Evolutionary conservation across 2,797 vertebrate species (phyloP).

Genomic region (Thaleichthys pacificus): DNA sequence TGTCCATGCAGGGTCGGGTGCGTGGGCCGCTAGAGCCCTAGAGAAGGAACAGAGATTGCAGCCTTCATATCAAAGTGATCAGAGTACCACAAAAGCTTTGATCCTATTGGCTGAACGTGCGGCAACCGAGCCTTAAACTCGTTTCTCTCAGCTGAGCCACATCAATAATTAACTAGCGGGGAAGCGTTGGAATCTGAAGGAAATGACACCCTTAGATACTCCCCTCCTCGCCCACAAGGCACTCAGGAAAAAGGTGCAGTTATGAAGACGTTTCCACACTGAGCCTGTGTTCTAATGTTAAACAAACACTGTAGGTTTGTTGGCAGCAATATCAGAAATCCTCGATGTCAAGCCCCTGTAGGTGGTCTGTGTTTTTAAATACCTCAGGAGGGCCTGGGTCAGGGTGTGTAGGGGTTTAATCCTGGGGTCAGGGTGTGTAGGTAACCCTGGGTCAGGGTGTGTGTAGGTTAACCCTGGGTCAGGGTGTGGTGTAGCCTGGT

Average conservation of each 20-base stretch:
- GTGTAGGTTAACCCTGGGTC: too few species aligned
- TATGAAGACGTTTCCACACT: neutral
- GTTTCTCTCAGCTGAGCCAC: slow-evolving; percentile 10
- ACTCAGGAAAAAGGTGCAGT: slow-evolving; percentile 5
- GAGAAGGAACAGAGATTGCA: slow-evolving; percentile 6
- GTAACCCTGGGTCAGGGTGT: too few species aligned
- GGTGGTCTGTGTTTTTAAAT: neutral
- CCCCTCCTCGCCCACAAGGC: neutral
- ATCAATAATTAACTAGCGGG: slow-evolving; percentile 53
- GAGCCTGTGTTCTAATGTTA: slow-evolving; percentile 10
- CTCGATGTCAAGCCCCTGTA: neutral
- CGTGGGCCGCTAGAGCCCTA: too few species aligned
- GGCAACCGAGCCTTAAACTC: slow-evolving; percentile 36
- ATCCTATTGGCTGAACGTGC: slow-evolving; percentile 28
- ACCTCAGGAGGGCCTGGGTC: neutral
- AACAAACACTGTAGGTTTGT: neutral
- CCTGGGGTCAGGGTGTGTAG: too few species aligned
- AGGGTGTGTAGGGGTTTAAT: too few species aligned
- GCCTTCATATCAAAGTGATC: slow-evolving; percentile 34
- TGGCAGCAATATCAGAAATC: neutral
- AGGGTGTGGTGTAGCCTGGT: too few species aligned
- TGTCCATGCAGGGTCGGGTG: too few species aligned
- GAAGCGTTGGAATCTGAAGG: slow-evolving; percentile 29
- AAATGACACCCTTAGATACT: slow-evolving; percentile 6
- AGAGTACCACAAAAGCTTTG: slow-evolving; percentile 35